phyloP scores from a whole-genome alignment of 2,888 invertebrate genomes.

The Ectropis crepuscularia region DNA sequence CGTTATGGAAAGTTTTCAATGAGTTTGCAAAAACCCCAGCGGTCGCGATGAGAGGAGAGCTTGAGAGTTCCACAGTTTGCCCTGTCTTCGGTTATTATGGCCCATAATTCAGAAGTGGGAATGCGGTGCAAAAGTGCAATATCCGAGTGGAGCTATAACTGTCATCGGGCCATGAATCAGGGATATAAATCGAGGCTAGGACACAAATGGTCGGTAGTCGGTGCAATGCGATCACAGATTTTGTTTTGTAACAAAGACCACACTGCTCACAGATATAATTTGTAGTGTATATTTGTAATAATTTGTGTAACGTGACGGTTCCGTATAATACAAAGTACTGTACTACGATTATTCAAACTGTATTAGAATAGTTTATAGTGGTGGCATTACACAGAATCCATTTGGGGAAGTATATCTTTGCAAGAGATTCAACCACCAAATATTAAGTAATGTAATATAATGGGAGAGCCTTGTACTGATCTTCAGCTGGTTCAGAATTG shows the following conservation, averaged over 20 bases:
- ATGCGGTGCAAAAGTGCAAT: slow-evolving; percentile 79
- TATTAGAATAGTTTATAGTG: too few species aligned
- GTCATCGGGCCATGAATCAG: slow-evolving; percentile 81
- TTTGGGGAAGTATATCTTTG: too few species aligned
- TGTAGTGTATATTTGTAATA: too few species aligned
- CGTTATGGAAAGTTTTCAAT: slow-evolving; percentile 57
- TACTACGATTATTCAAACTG: too few species aligned
- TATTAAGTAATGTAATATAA: too few species aligned
- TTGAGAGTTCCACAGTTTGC: slow-evolving; percentile 34
- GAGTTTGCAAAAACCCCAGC: slow-evolving; percentile 52
- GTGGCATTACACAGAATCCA: too few species aligned
- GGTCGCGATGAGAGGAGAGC: slow-evolving; percentile 29
- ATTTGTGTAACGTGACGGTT: too few species aligned
- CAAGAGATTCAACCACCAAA: too few species aligned
- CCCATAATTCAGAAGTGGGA: slow-evolving; percentile 71
- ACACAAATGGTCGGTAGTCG: slow-evolving; percentile 61
- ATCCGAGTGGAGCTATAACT: slow-evolving; percentile 77
- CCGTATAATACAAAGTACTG: too few species aligned
- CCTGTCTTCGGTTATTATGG: slow-evolving; percentile 69
- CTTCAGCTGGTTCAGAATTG: too few species aligned
- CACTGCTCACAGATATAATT: too few species aligned
- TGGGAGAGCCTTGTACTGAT: too few species aligned
- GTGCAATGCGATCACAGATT: slow-evolving; percentile 57
- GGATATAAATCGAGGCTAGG: slow-evolving; percentile 73
- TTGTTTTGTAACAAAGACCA: slow-evolving; percentile 58